Evolutionary conservation across 2,888 invertebrate species (phyloP).

Genomic region (Meghimatium bilineatum): DNA sequence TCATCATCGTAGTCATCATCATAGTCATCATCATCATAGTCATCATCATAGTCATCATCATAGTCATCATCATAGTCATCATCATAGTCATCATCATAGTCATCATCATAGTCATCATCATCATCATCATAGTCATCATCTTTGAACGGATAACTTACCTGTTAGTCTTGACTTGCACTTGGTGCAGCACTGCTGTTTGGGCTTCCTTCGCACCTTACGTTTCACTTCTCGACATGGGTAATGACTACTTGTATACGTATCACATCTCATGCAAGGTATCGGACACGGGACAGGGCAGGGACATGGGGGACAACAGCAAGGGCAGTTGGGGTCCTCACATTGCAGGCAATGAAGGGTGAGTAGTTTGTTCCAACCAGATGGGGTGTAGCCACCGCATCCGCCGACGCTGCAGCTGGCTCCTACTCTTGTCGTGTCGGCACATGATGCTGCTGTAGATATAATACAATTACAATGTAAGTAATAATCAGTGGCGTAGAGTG

Average conservation of each 20-base stretch:
- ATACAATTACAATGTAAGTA: no score
- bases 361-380: slow-evolving; percentile 44
- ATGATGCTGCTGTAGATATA: neutral
- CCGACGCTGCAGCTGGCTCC: slow-evolving; percentile 27
- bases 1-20: no score
- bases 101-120: no score
- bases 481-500: no score
- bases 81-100: no score
- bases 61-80: no score
- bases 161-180: neutral
- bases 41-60: no score
- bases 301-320: slow-evolving; percentile 23
- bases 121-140: no score
- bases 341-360: slow-evolving; percentile 9
- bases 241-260: neutral
- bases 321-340: slow-evolving; percentile 16
- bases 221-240: neutral
- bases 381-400: slow-evolving; percentile 49
- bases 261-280: neutral
- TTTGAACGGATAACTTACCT: no score
- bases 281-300: neutral
- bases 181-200: neutral
- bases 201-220: neutral
- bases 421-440: neutral
- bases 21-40: no score